phyloP scores from a whole-genome alignment of 2,888 invertebrate species.

The Augiades crinisus region DNA sequence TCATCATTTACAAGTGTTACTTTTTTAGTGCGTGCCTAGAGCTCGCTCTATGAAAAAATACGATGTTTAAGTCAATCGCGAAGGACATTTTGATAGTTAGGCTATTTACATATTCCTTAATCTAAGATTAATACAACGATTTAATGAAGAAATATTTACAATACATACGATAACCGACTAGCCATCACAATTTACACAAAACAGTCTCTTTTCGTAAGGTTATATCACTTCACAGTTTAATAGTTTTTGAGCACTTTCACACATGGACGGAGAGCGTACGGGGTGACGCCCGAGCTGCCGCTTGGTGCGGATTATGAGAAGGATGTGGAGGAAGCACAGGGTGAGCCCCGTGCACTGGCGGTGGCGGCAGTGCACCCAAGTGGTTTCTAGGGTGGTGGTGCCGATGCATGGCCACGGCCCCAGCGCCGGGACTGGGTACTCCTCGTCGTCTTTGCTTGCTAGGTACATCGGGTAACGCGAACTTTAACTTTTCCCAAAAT shows the following conservation, averaged over 20 bases:
- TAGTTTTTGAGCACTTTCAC: constrained; percentile 58
- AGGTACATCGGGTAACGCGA: constrained; percentile 90
- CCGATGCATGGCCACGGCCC: constrained; percentile 77
- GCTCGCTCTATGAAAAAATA: constrained; percentile 3
- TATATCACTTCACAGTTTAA: constrained; percentile 49
- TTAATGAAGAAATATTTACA: constrained; percentile 45
- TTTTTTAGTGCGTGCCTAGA: constrained; percentile 12
- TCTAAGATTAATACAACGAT: constrained; percentile 15
- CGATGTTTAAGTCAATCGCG: constrained; percentile 3
- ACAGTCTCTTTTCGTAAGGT: constrained; percentile 42
- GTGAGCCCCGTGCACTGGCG: constrained; percentile 70
- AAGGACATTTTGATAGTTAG: constrained; percentile 26
- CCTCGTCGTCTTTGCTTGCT: constrained; percentile 81
- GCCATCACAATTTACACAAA: constrained; percentile 65
- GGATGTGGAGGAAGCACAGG: constrained; percentile 78
- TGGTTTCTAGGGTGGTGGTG: constrained; percentile 81
- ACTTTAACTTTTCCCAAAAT: constrained; percentile 90
- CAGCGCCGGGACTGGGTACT: constrained; percentile 63
- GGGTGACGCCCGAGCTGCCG: constrained; percentile 80
- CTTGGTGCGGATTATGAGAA: constrained; percentile 65
- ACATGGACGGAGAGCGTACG: constrained; percentile 91
- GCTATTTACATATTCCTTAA: constrained; percentile 32
- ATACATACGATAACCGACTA: constrained; percentile 67
- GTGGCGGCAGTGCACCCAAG: constrained; percentile 78
- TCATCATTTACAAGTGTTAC: constrained; percentile 15